phyloP scores from a whole-genome alignment of 30 jellyfish, hydroid and myxozoan genomes.

The Aurelia aurita region DNA sequence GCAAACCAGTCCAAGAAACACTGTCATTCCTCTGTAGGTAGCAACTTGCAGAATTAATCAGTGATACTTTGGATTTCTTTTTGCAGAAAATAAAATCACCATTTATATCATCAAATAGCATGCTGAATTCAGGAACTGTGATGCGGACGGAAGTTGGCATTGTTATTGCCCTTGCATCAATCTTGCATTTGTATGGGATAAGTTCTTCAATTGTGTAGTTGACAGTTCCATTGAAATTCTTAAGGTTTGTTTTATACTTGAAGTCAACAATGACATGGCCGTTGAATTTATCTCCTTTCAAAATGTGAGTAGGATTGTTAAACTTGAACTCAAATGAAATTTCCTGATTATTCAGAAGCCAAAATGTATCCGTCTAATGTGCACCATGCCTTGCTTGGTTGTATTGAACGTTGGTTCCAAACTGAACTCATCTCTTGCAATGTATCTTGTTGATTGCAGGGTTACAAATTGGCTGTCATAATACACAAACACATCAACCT shows the following conservation, averaged over 20 bases:
- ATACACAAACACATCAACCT: slow-evolving; percentile 29
- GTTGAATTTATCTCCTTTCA: neutral
- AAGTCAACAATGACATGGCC: slow-evolving; percentile 23
- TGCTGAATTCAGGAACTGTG: slow-evolving; percentile 21
- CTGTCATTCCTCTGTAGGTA: neutral
- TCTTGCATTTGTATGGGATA: slow-evolving; percentile 20
- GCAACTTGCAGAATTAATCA: neutral
- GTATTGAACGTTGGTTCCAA: slow-evolving; percentile 1
- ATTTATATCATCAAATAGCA: slow-evolving; percentile 32
- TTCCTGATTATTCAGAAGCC: slow-evolving; percentile 14
- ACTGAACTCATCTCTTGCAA: neutral
- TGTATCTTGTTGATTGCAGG: slow-evolving; percentile 9
- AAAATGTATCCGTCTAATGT: slow-evolving; percentile 13
- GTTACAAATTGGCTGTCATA: slow-evolving; percentile 27
- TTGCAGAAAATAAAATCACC: slow-evolving; percentile 20
- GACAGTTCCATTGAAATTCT: neutral
- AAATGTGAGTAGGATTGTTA: neutral
- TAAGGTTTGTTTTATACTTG: slow-evolving; percentile 13
- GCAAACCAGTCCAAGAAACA: slow-evolving; percentile 11
- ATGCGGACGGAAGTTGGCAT: neutral
- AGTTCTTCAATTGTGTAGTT: neutral
- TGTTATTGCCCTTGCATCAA: neutral
- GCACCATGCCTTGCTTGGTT: slow-evolving; percentile 10
- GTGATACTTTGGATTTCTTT: too few species aligned
- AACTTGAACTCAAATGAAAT: slow-evolving; percentile 4